Conservation (phyloP, 1,140 invertebrate species). For the Mycetomoellerius zeteki region DNA sequence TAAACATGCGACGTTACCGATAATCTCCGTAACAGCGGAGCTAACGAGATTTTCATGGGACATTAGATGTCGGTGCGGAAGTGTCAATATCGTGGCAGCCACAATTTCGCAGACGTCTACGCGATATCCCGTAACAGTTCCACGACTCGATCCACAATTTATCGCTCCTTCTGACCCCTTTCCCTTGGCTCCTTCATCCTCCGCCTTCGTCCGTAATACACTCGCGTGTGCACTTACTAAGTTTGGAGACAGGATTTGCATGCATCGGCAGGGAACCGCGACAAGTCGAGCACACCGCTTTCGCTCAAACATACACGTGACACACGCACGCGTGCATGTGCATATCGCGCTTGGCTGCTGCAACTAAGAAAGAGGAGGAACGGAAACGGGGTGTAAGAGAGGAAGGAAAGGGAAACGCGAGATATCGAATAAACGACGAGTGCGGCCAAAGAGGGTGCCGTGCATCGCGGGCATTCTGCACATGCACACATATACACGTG, state of each 20-base stretch:
- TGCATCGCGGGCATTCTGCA: constrained; percentile 17
- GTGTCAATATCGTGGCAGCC: constrained; percentile 58
- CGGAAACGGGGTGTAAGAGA: constrained; percentile 18
- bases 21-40: constrained; percentile 43
- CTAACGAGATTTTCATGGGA: constrained; percentile 64
- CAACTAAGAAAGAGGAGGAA: neutral
- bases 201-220: constrained; percentile 62
- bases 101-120: constrained; percentile 69
- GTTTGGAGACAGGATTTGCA: constrained; percentile 76
- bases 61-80: constrained; percentile 60
- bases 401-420: constrained; percentile 23
- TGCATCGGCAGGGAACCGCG: constrained; percentile 62
- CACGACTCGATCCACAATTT: constrained; percentile 73
- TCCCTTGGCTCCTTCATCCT: neutral
- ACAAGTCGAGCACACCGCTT: constrained; percentile 38
- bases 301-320: neutral
- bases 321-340: neutral
- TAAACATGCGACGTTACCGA: constrained; percentile 45
- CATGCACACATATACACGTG: neutral
- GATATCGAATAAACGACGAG: constrained; percentile 64
- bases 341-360: constrained; percentile 3
- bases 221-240: constrained; percentile 73
- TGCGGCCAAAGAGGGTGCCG: constrained; percentile 43
- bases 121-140: constrained; percentile 66
- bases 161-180: constrained; percentile 48